Evolutionary conservation across 2,888 invertebrate species (phyloP), one percentile per base, ranked within the genome.

Genomic region (Caenorhabditis auriculariae): DNA sequence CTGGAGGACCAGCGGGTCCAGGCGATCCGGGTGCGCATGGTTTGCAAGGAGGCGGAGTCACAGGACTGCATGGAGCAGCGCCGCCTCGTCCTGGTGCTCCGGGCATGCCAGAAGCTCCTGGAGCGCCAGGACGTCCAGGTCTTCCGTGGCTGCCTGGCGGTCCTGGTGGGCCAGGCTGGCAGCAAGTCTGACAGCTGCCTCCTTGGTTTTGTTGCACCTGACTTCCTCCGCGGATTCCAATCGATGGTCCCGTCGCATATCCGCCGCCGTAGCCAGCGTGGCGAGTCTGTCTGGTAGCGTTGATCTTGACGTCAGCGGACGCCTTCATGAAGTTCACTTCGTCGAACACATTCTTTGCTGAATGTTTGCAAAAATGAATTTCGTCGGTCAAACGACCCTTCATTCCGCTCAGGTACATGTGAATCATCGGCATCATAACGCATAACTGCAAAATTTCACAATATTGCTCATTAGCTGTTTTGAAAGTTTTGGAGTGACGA

Each of bases 21-120:
- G 63, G 58, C 12, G 54, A 49, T 45, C 63, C 63, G 4, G 48
- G 58, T 24, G 76, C 75, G 63, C 76, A 77, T 15, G 76, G 76
- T 39, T 73, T 72, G 66, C 77, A 77, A 19, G 77, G 77, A n/a
- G 74, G 67, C 19, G 74, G 74, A 2, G 75, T 77, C 26, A 69
- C 60, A 27, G 75, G 75, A 15, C 64, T 52, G 54, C 71, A 71
- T 12, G 68, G 64, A 39, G 55, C 58, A 15, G 27, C 21, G 29
- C 55, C 59, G 19, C 65, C 65, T 35, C 66, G 67, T 47, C 75
- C 75, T 19, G 75, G 73, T 43, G 66, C 72, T 28, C 76, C 76
- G 19, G 76, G 76, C 44, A 70, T 46, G 45, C 76, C 76, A 17
- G 69, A 72, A 6, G 75, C 69, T 50, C 75, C 76, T 32, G 74